phyloP scores from a whole-genome alignment of 2,888 invertebrate species.

The Pachydiplax longipennis region DNA sequence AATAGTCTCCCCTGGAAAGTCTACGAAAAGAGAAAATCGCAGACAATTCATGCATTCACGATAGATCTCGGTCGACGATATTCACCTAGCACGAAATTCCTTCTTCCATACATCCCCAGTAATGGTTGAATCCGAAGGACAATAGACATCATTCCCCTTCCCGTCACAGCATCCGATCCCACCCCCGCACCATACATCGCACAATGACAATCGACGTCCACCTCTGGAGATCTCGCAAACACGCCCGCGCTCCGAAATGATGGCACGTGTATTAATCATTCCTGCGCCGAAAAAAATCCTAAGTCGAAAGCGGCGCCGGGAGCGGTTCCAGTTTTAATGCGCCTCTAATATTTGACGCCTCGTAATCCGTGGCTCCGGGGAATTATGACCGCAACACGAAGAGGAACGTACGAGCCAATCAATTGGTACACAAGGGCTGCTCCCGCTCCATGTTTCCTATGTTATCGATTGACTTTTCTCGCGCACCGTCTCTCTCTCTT shows the following conservation, averaged over 20 bases:
- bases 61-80: too few relatives aligned
- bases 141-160: too few relatives aligned
- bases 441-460: not conserved
- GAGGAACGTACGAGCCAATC: constrained; percentile 13
- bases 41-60: too few relatives aligned
- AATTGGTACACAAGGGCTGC: constrained; percentile 26
- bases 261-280: not conserved
- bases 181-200: not conserved
- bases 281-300: not conserved
- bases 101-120: not conserved
- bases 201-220: not conserved
- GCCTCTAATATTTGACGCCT: not conserved
- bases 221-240: not conserved
- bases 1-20: too few relatives aligned
- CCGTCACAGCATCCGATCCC: not conserved
- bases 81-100: not conserved
- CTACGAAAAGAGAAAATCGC: too few relatives aligned
- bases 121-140: too few relatives aligned
- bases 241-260: not conserved
- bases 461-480: constrained; percentile 3
- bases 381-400: constrained; percentile 35
- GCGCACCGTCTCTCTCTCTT: too few relatives aligned
- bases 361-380: not conserved
- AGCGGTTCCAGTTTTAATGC: not conserved
- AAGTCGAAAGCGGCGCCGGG: not conserved